Base-by-base conservation (phyloP, 2,888 invertebrate genomes). In the Galerucella nymphaeae region DNA sequence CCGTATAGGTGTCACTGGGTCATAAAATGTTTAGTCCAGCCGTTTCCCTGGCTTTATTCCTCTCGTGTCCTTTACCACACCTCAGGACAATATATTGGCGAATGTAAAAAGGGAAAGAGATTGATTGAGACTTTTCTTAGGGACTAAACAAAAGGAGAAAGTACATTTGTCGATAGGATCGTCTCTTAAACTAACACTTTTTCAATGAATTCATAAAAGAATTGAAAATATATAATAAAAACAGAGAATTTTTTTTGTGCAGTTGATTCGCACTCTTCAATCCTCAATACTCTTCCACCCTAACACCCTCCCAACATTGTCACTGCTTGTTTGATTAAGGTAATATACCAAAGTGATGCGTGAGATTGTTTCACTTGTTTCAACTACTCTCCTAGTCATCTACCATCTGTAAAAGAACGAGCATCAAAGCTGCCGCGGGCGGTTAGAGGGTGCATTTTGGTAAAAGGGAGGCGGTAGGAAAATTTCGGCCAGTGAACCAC, bases 281-380 rank as follows among this genome's bases (percentile, higher is more conserved):
- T 74, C 30, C 74, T 74, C 75, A 59, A 70, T 75, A 74, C 55
- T 61, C 57, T 65, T 57, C 65, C 64, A 48, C 67, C 61, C 65
- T 53, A 67, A 18, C 69, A 70, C 65, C 70, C 62, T 50, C 59
- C 48, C 45, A 74, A 72, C 78, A 70, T 77, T 77, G 78, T 80
- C 79, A 79, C 80, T 75, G 75, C 76, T 81, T 80, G 82, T 85
- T 85, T 84, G 85, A 86, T 85, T 85, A 85, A 86, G 85, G 85
- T 86, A 86, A 86, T 86, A 84, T 85, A 83, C 77, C 71, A 72
- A 77, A 77, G 77, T 77, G 77, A 81, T 81, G 85, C 84, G 85
- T 84, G 83, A 84, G 85, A 85, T 85, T 85, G 84, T 84, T 84
- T 85, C 85, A 82, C 83, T 84, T 82, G 80, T 79, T 79, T 79